Percentiles rank a stretch among this genome's conserved stretches.
phyloP scores from a whole-genome alignment of 2,888 invertebrate genomes.

The Cylindroiulus punctatus region DNA sequence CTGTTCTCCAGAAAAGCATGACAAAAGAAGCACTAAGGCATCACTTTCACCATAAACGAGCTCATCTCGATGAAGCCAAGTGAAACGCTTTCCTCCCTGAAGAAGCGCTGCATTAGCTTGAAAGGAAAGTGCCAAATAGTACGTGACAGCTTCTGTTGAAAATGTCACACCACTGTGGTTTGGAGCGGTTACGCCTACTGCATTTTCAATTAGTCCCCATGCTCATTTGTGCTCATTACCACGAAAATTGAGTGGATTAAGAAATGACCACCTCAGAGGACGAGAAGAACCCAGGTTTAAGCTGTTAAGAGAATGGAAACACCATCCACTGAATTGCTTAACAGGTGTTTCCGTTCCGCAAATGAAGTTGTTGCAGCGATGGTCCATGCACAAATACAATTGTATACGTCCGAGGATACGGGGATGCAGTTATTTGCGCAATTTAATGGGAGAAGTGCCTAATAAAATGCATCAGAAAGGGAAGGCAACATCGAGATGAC shows the following conservation, averaged over 20 bases:
- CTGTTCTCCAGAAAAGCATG: not conserved
- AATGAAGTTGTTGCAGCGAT: not conserved
- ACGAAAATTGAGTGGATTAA: slow-evolving; percentile 30
- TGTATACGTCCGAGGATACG: too few relatives aligned
- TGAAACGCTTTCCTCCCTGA: not conserved
- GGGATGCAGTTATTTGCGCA: too few relatives aligned
- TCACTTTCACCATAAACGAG: not conserved
- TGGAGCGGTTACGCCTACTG: slow-evolving; percentile 31
- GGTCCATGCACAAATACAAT: not conserved
- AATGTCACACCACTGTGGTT: slow-evolving; percentile 19
- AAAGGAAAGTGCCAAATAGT: slow-evolving; percentile 24
- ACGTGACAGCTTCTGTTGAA: slow-evolving; percentile 29
- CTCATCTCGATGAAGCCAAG: slow-evolving; percentile 28
- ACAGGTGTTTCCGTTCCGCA: not conserved
- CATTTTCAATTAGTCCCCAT: slow-evolving; percentile 26
- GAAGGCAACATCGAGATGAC: too few relatives aligned
- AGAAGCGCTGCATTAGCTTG: not conserved
- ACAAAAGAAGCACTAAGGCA: slow-evolving; percentile 30
- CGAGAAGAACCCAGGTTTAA: not conserved
- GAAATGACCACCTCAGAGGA: slow-evolving; percentile 39
- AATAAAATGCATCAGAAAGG: too few relatives aligned
- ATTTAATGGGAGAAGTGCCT: too few relatives aligned
- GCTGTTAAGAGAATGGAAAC: not conserved
- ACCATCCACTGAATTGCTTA: not conserved
- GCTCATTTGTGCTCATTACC: slow-evolving; percentile 41